Base-by-base conservation (phyloP, 2,888 invertebrate genomes). In the Lymantria dispar region DNA sequence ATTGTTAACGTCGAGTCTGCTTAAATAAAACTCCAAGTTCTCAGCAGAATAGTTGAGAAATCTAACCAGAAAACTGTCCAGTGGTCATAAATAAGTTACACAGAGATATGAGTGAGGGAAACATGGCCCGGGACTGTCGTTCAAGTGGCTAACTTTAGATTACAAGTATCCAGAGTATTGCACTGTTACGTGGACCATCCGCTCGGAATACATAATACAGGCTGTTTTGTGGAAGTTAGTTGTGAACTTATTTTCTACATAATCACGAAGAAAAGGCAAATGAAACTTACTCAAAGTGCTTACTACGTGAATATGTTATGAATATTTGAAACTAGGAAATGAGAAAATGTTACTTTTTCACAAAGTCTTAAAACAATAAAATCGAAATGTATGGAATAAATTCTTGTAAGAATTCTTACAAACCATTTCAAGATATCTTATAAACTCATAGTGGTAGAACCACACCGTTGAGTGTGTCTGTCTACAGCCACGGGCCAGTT, bases 111-210 rank as follows among this genome's bases (percentile, higher is more conserved):
- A 22, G 22, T 22, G 22, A 22, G 5, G 22, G 2, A 22, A 22
- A 22, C 22, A 22, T 22, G 33, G 8, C 33, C 3, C 11, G 3
- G 13, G 8, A 9, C n/a, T 31, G 22, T 42, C 11, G 31, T 44
- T 29, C 38, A 22, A 13, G 38, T 38, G 8, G 7, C 44, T 29
- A 45, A 45, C 22, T 45, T 45, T 38, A 38, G 38, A 38, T 45
- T 45, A 45, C 45, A 29, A 29, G 37, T 37, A 22, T 37, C 36
- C 9, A 30, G 43, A 36, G 37, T 38, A 45, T 38, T 45, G 45
- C 45, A 45, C 3, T 38, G 29, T 1, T 22, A 30, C 48, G 48
- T 22, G 22, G 22, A 22, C 22, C 22, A 5, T 22, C 22, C 22
- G 22, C 22, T 22, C 22, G 5, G 22, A 22, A 22, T 22, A 22